Percentiles rank a stretch among this genome's conserved stretches.
Evolutionary conservation across 2,113 vertebrate genomes (phyloP).

Genomic region (Corvus hawaiiensis): DNA sequence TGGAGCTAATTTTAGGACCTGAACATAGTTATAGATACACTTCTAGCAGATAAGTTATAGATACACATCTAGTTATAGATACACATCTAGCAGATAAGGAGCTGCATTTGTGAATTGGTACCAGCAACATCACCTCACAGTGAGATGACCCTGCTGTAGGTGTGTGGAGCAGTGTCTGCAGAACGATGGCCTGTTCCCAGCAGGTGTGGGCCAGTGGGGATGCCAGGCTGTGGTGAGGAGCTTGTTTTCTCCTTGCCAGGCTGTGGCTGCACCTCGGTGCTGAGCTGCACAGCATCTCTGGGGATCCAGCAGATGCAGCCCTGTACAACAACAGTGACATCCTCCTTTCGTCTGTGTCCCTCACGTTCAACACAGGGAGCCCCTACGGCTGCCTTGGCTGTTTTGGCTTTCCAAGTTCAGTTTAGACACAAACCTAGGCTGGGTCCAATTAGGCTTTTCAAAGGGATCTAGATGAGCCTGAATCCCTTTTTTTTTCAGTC

Average conservation of each 20-base stretch:
- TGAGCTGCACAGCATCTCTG: background rate
- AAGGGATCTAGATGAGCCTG: background rate
- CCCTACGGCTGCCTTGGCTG: background rate
- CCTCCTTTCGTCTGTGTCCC: background rate
- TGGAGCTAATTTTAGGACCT: background rate
- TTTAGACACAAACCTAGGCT: background rate
- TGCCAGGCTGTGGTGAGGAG: background rate
- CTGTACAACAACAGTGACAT: background rate
- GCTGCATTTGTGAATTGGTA: background rate
- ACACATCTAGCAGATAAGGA: background rate
- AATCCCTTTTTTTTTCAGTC: background rate
- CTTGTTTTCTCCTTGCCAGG: background rate
- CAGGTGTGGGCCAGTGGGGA: background rate
- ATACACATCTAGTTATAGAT: no score
- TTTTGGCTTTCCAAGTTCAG: background rate
- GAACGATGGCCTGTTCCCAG: rapidly evolving
- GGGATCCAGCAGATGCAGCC: background rate
- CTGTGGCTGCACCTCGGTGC: background rate
- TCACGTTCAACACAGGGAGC: background rate
- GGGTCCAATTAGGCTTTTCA: background rate
- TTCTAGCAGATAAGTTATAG: background rate
- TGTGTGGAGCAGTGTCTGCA: background rate
- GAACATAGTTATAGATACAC: background rate
- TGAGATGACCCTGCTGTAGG: background rate
- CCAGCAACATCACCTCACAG: background rate